Conservation (phyloP, 2,113 vertebrate genomes). For the Antigone vipio region DNA sequence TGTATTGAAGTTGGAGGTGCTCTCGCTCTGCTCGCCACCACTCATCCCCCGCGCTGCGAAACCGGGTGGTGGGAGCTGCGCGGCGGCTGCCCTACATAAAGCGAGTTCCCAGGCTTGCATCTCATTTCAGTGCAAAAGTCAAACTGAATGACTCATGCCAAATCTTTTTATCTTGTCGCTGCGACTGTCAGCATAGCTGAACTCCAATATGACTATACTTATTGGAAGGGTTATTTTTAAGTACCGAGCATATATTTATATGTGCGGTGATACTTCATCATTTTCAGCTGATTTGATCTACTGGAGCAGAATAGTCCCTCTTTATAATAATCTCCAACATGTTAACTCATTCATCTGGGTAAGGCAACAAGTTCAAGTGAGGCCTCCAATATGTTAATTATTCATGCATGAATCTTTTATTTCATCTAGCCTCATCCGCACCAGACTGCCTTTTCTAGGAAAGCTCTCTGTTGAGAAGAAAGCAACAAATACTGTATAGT, state of each 20-base stretch:
- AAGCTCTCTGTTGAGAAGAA: constrained; percentile 56
- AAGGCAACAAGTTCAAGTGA: constrained; percentile 62
- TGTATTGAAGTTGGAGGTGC: background rate
- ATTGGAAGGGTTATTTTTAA: constrained; percentile 61
- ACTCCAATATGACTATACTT: constrained; percentile 34
- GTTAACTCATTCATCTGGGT: constrained; percentile 63
- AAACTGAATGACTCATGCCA: constrained; percentile 46
- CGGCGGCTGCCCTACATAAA: background rate
- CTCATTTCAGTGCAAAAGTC: constrained; percentile 45
- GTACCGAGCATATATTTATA: constrained; percentile 11
- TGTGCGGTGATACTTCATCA: background rate
- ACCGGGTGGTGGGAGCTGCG: background rate
- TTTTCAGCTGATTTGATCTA: constrained; percentile 48
- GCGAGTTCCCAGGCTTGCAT: background rate
- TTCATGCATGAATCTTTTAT: constrained; percentile 63
- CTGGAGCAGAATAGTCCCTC: constrained; percentile 30
- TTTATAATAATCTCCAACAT: constrained; percentile 51
- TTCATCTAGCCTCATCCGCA: constrained; percentile 52
- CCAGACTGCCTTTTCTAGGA: constrained; percentile 66
- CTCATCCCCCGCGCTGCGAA: background rate
- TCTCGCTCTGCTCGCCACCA: background rate
- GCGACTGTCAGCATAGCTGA: constrained; percentile 33
- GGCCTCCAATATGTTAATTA: constrained; percentile 72
- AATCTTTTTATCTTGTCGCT: constrained; percentile 26
- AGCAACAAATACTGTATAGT: constrained; percentile 47